phyloP scores from a whole-genome alignment of 2,113 vertebrate species.

The Murina feae region DNA sequence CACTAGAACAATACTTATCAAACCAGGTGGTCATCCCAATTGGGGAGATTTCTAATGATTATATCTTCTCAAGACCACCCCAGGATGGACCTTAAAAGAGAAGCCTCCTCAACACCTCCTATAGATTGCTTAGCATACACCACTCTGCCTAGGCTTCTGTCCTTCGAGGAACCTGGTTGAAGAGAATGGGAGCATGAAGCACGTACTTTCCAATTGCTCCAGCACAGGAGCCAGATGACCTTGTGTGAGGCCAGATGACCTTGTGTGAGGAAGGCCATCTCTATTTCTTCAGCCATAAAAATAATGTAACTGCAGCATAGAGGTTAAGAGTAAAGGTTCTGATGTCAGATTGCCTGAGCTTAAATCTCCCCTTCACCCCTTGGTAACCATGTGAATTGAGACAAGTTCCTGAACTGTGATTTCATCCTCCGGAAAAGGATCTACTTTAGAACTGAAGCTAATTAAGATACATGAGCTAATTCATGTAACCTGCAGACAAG shows the following conservation, averaged over 20 bases:
- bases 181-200: background rate
- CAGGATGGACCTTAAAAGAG: background rate
- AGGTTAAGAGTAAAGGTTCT: background rate
- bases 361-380: background rate
- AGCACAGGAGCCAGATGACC: background rate
- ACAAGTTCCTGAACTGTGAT: background rate
- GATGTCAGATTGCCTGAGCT: background rate
- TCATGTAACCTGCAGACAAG: background rate
- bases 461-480: background rate
- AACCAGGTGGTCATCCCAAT: background rate
- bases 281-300: background rate
- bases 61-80: background rate
- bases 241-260: background rate
- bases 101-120: background rate
- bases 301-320: background rate
- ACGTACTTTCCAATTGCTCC: background rate
- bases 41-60: background rate
- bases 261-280: background rate
- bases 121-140: background rate
- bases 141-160: background rate
- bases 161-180: background rate
- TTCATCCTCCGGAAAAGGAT: background rate
- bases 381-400: background rate
- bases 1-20: background rate
- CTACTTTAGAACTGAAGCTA: background rate